Evolutionary conservation across 2,797 vertebrate genomes (phyloP).

Genomic region (Arrhamphus sclerolepis): DNA sequence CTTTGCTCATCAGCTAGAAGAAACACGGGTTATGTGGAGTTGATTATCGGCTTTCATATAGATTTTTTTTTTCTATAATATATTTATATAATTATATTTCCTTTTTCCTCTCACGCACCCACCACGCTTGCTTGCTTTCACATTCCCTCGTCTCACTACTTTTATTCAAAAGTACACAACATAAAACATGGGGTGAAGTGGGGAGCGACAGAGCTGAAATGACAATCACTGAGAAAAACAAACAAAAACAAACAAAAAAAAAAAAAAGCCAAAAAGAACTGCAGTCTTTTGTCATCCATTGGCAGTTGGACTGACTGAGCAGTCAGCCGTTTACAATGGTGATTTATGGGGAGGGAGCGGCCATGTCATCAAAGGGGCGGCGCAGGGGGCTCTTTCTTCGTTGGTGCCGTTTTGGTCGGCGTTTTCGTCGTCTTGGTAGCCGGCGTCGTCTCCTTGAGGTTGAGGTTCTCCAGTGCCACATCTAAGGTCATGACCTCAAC

Average conservation of each 20-base stretch:
- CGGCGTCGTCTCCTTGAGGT: constrained; percentile 93
- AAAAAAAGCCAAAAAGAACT: constrained; percentile 80
- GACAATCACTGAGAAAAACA: constrained; percentile 95
- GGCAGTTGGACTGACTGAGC: constrained; percentile 66
- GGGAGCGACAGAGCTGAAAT: constrained; percentile 95
- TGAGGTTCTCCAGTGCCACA: constrained; percentile 99
- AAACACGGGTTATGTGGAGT: constrained; percentile 96
- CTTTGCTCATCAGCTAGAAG: constrained; percentile 90
- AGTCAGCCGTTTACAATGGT: constrained; percentile 68
- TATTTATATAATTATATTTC: constrained; percentile 78
- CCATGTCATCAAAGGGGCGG: constrained; percentile 98
- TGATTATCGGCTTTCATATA: constrained; percentile 94
- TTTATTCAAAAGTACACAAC: constrained; percentile 97
- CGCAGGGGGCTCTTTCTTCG: constrained; percentile 94
- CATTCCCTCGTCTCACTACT: constrained; percentile 84
- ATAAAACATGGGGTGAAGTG: constrained; percentile 82
- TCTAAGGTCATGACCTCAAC: constrained; percentile 99
- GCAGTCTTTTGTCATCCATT: constrained; percentile 76
- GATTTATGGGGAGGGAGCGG: constrained; percentile 55
- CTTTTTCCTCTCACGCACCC: constrained; percentile 62
- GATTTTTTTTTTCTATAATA: constrained; percentile 81
- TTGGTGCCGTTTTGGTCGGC: constrained; percentile 77
- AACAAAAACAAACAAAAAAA: constrained; percentile 52
- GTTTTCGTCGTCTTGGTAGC: constrained; percentile 70
- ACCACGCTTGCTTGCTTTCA: constrained; percentile 77